These are phyloP conservation scores for Aleiodes sp. DNA, from an alignment of 1,140 invertebrate genomes.

Conservation along the genomic window DNA sequence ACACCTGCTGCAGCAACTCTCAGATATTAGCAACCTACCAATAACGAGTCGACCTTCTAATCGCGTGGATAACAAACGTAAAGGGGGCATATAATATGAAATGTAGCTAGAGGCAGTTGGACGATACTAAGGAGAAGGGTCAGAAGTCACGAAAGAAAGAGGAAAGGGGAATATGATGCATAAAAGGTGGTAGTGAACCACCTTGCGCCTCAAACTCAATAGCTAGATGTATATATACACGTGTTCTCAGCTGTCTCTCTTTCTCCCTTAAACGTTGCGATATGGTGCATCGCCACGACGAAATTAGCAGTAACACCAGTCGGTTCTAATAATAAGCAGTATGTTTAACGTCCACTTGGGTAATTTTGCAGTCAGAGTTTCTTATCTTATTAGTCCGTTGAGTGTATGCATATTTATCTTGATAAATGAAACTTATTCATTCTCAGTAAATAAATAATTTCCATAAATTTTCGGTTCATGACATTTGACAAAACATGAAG, in stretches of 20 bases:
- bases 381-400: no score
- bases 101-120: background rate
- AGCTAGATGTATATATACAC: background rate
- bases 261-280: background rate
- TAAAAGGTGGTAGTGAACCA: conserved; percentile 15
- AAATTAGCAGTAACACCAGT: conserved; percentile 25
- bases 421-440: no score
- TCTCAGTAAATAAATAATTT: no score
- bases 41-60: conserved; percentile 3
- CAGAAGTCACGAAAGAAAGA: conserved; percentile 27
- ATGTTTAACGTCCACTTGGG: background rate
- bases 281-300: background rate
- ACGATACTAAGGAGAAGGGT: background rate
- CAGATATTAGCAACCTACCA: conserved; percentile 21
- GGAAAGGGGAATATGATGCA: background rate
- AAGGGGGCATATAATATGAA: background rate
- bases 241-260: background rate
- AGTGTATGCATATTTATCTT: no score
- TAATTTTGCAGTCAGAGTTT: background rate
- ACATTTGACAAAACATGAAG: no score
- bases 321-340: conserved; percentile 27
- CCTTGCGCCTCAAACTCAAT: conserved; percentile 8
- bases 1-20: conserved; percentile 29
- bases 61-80: conserved; percentile 25
- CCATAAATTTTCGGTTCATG: no score